These are phyloP conservation scores for Zaprionus capensis DNA, from an alignment of 1,140 invertebrate genomes.

Conservation along the genomic window DNA sequence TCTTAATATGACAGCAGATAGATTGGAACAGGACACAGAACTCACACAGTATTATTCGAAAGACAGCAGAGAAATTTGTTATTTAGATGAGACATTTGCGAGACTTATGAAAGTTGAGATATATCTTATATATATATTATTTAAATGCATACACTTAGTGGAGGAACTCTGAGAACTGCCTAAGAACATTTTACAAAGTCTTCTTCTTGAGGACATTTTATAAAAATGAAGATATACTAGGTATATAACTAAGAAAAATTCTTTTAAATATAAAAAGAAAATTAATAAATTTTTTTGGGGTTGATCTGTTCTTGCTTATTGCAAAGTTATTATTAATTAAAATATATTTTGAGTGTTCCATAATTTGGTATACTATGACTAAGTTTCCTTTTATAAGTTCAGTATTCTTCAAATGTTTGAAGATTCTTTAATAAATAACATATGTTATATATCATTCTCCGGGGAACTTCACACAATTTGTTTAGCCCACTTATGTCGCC, in stretches of 20 bases:
- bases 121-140: not conserved
- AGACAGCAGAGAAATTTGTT: slow-evolving; percentile 27
- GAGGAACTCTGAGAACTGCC: not conserved
- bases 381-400: too few species aligned
- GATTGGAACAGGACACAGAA: slow-evolving; percentile 48
- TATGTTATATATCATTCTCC: not conserved
- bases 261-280: too few species aligned
- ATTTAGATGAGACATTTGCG: slow-evolving; percentile 17
- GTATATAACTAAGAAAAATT: too few species aligned
- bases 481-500: not conserved
- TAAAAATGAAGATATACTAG: too few species aligned
- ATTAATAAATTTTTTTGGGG: too few species aligned
- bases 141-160: too few species aligned
- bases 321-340: too few species aligned
- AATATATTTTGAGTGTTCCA: too few species aligned
- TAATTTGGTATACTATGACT: too few species aligned
- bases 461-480: not conserved
- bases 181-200: too few species aligned
- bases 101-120: not conserved
- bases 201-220: too few species aligned
- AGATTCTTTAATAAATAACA: not conserved
- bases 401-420: not conserved
- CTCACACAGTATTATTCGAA: slow-evolving; percentile 57
- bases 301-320: too few species aligned
- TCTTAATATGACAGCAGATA: slow-evolving; percentile 79